Percentiles rank a stretch among this genome's conserved stretches.
phyloP scores from a whole-genome alignment of 2,888 invertebrate genomes.

The Thymelicus sylvestris region DNA sequence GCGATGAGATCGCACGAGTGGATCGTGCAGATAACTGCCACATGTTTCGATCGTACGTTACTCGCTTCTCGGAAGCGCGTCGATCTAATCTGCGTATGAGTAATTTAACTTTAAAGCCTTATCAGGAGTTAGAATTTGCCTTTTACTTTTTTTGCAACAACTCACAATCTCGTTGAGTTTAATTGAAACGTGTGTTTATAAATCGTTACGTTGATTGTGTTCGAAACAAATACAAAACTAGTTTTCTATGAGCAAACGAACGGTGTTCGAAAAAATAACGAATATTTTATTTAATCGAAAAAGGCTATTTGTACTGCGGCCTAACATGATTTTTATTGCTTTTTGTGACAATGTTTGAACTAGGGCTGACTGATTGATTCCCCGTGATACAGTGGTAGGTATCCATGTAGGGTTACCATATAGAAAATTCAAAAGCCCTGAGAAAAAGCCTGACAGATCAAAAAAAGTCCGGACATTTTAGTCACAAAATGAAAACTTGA shows the following conservation, averaged over 20 bases:
- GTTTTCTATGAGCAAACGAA: slow-evolving; percentile 22
- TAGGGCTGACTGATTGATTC: slow-evolving; percentile 8
- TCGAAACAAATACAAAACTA: slow-evolving; percentile 28
- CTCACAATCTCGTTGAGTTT: slow-evolving; percentile 6
- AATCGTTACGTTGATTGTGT: slow-evolving; percentile 25
- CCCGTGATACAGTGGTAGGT: too few species aligned
- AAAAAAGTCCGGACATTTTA: too few species aligned
- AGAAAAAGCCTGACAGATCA: too few species aligned
- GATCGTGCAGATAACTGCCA: slow-evolving; percentile 41
- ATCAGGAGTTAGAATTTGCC: background rate
- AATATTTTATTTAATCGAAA: slow-evolving; percentile 34
- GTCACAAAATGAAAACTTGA: too few species aligned
- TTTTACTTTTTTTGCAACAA: background rate
- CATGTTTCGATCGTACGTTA: slow-evolving; percentile 36
- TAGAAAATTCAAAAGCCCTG: too few species aligned
- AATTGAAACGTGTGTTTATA: slow-evolving; percentile 22
- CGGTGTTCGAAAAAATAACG: slow-evolving; percentile 16
- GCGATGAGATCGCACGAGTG: slow-evolving; percentile 49
- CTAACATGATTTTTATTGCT: slow-evolving; percentile 10
- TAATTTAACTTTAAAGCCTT: background rate
- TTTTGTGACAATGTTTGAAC: background rate
- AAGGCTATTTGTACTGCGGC: slow-evolving; percentile 18
- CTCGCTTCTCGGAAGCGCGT: background rate
- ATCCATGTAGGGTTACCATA: too few species aligned
- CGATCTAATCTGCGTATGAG: background rate